These are phyloP conservation scores for Thera britannica DNA, from an alignment of 2,888 invertebrate genomes.

Conservation along the genomic window DNA sequence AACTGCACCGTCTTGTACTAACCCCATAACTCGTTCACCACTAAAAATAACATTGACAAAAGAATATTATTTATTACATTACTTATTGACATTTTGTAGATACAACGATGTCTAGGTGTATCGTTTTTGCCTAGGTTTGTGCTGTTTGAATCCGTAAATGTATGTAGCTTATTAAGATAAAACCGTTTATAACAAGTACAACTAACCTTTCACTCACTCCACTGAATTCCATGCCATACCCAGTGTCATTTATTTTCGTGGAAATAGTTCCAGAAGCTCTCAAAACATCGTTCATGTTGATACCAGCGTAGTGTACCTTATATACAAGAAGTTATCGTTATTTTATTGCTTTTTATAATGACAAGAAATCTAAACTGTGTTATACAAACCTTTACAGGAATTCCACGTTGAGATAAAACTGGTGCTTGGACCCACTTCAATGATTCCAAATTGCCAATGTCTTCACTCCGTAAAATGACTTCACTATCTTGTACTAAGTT, in stretches of 20 bases:
- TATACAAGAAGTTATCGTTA: constrained; percentile 12
- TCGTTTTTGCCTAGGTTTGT: too few species aligned
- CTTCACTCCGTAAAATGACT: constrained; percentile 31
- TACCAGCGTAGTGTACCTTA: constrained; percentile 56
- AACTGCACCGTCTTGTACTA: constrained; percentile 78
- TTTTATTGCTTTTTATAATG: neutral
- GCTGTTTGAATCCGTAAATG: too few species aligned
- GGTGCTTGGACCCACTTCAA: constrained; percentile 55
- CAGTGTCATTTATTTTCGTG: constrained; percentile 17
- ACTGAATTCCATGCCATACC: constrained; percentile 70
- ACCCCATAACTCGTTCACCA: constrained; percentile 87
- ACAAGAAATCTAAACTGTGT: constrained; percentile 37
- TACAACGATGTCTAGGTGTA: too few species aligned
- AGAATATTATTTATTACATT: too few species aligned
- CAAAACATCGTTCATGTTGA: constrained; percentile 51
- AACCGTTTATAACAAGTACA: neutral
- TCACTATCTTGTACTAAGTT: constrained; percentile 7
- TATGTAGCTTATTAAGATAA: too few species aligned
- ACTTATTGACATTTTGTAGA: too few species aligned
- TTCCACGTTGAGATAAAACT: constrained; percentile 38
- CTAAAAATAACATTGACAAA: constrained; percentile 50
- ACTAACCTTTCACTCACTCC: constrained; percentile 59
- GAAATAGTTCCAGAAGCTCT: constrained; percentile 50
- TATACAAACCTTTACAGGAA: constrained; percentile 53
- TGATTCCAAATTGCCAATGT: constrained; percentile 51